Percentiles rank a stretch among this genome's conserved stretches.
These are phyloP conservation scores for Microdon myrmicae DNA, from an alignment of 2,888 invertebrate genomes.

Conservation along the genomic window DNA sequence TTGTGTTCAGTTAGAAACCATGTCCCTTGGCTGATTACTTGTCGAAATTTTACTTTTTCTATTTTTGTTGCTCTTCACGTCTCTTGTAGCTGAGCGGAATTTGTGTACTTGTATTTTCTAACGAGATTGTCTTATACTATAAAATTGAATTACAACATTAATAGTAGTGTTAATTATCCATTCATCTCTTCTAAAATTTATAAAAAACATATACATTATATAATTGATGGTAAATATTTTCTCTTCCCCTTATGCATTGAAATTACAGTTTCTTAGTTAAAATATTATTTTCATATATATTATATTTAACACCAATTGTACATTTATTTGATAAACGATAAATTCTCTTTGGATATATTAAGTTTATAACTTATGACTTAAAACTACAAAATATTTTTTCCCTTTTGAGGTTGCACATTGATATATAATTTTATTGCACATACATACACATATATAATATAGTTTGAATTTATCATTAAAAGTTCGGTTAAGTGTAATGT, in stretches of 20 bases:
- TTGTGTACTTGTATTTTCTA: conserved; percentile 53
- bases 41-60: conserved; percentile 38
- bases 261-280: conserved; percentile 67
- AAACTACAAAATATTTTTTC: conserved; percentile 7
- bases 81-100: conserved; percentile 17
- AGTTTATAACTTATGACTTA: conserved; percentile 43
- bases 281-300: conserved; percentile 55
- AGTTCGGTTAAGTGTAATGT: conserved; percentile 25
- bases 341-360: conserved; percentile 8
- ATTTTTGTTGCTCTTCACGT: conserved; percentile 33
- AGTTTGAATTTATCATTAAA: conserved; percentile 6
- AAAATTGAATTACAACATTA: conserved; percentile 25
- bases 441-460: conserved; percentile 49
- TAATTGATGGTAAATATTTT: conserved; percentile 31
- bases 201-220: conserved; percentile 40
- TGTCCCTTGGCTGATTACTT: not conserved
- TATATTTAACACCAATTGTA: conserved; percentile 58
- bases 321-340: conserved; percentile 53
- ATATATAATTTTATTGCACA: conserved; percentile 47
- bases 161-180: conserved; percentile 27
- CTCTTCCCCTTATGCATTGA: conserved; percentile 56
- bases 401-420: conserved; percentile 9
- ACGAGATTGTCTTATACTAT: conserved; percentile 59
- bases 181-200: conserved; percentile 38
- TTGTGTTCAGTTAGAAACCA: not conserved